A percentile compares a stretch with the other conserved stretches of the same genome.
Conservation (phyloP, 2,797 vertebrate species). For the Lepus oiostolus region DNA sequence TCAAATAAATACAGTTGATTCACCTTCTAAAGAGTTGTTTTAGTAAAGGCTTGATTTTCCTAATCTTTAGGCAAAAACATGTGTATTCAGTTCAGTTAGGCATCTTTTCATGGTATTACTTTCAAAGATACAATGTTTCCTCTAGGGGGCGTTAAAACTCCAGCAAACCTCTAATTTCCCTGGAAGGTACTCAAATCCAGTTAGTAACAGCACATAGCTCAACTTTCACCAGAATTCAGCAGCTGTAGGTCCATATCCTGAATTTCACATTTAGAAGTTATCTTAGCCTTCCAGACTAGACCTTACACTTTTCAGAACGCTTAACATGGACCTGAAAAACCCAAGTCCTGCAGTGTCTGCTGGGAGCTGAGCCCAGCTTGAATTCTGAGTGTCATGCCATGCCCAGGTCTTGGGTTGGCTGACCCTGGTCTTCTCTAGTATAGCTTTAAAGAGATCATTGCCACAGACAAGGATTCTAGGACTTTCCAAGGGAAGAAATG, state of each 20-base stretch:
- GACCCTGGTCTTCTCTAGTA: neutral
- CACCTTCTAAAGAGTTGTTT: neutral
- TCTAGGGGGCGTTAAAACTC: slow-evolving; percentile 79
- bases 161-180: slow-evolving; percentile 26
- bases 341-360: neutral
- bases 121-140: slow-evolving; percentile 52
- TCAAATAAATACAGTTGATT: neutral
- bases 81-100: neutral
- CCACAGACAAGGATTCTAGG: neutral
- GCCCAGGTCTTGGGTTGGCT: neutral
- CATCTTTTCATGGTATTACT: neutral
- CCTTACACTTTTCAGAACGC: neutral
- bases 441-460: neutral
- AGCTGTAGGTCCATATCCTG: neutral
- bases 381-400: neutral
- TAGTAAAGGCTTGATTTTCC: neutral
- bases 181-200: neutral
- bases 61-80: neutral
- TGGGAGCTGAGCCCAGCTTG: neutral
- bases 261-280: slow-evolving; percentile 5
- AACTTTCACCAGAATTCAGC: neutral
- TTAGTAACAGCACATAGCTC: slow-evolving; percentile 1
- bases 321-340: neutral
- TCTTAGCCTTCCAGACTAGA: neutral
- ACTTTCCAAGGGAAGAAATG: neutral